Conservation (phyloP, 2,888 invertebrate genomes). For the Mactromeris polynyma region DNA sequence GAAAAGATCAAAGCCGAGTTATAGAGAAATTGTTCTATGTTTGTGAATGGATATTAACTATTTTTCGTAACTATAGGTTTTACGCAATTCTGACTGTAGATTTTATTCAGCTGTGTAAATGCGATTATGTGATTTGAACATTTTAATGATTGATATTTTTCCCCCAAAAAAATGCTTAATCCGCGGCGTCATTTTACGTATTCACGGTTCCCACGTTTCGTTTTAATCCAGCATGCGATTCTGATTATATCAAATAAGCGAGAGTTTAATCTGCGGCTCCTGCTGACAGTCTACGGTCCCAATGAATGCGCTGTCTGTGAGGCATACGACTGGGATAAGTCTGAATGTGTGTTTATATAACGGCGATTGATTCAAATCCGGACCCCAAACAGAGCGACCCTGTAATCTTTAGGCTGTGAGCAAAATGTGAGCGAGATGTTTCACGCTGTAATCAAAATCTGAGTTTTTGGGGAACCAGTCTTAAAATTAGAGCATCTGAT, state of each 20-base stretch:
- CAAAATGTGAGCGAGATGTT: too few relatives aligned
- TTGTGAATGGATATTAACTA: neutral
- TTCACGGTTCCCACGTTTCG: neutral
- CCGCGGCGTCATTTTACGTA: slow-evolving; percentile 7
- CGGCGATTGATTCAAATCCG: neutral
- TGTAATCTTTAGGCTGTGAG: too few relatives aligned
- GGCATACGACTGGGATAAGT: neutral
- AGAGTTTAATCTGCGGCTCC: too few relatives aligned
- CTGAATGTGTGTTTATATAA: neutral
- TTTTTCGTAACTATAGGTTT: neutral
- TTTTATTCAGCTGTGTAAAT: neutral
- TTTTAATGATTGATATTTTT: neutral
- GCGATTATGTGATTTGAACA: neutral
- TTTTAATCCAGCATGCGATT: neutral
- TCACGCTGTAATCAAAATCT: too few relatives aligned
- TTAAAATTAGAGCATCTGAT: too few relatives aligned
- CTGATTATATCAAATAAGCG: neutral
- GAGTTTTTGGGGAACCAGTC: too few relatives aligned
- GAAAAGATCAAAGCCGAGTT: neutral
- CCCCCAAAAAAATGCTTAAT: neutral
- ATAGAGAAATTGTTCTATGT: neutral
- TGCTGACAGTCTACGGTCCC: too few relatives aligned
- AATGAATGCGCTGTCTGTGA: too few relatives aligned
- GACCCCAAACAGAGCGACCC: neutral
- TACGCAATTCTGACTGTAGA: neutral